Percentiles rank a stretch among this genome's conserved stretches.
phyloP scores from a whole-genome alignment of 2,797 vertebrate species.

The Lerista edwardsae region DNA sequence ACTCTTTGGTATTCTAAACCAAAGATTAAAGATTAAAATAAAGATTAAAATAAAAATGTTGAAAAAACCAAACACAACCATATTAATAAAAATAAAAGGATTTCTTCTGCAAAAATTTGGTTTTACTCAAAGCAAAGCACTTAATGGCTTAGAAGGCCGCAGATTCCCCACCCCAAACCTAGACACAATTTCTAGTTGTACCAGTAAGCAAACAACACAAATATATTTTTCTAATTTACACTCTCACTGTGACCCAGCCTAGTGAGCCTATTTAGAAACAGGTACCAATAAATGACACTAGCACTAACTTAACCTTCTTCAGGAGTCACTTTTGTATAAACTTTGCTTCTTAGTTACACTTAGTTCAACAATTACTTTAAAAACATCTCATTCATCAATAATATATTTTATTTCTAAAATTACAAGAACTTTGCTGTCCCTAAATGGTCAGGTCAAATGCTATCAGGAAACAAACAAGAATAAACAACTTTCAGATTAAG shows the following conservation, averaged over 20 bases:
- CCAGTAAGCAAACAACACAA: not conserved
- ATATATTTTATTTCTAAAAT: constrained; percentile 18
- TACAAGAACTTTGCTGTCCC: not conserved
- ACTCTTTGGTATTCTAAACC: too few relatives aligned
- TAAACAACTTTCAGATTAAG: constrained; percentile 34
- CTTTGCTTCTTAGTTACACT: constrained; percentile 13
- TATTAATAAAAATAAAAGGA: too few relatives aligned
- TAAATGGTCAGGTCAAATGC: not conserved
- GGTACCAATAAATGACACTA: not conserved
- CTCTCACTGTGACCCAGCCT: not conserved
- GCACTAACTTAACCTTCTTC: not conserved
- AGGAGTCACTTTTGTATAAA: not conserved
- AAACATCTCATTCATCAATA: not conserved
- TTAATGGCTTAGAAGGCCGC: too few relatives aligned
- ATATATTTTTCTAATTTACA: not conserved
- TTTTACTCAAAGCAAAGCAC: too few relatives aligned
- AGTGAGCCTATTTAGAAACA: not conserved
- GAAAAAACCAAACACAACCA: too few relatives aligned
- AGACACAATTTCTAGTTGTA: not conserved
- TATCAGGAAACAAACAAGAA: not conserved
- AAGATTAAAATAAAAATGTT: too few relatives aligned
- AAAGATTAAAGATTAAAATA: too few relatives aligned
- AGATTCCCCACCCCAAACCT: too few relatives aligned
- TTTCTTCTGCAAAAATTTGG: too few relatives aligned
- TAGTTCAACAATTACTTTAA: not conserved